Evolutionary conservation across 53 echinoderm and acorn worm species (phyloP).

Genomic region (Astropecten irregularis): DNA sequence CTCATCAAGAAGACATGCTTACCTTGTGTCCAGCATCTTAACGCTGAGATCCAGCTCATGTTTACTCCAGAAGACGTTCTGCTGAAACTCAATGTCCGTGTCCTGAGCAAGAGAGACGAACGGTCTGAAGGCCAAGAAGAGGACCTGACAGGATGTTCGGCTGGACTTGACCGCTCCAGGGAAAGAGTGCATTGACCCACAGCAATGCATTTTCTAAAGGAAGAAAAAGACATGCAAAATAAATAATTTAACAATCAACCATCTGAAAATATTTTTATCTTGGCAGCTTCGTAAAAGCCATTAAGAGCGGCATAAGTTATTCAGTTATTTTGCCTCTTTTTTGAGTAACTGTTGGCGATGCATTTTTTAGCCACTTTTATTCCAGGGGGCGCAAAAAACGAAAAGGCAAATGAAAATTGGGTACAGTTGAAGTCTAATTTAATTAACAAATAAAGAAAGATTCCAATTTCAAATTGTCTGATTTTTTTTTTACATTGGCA

Average conservation of each 20-base stretch:
- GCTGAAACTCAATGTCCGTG: slow-evolving; percentile 92
- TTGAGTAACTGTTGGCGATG: not conserved
- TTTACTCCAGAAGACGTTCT: slow-evolving; percentile 88
- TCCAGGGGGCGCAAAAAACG: too few species aligned
- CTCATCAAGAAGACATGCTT: too few species aligned
- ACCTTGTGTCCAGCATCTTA: slow-evolving; percentile 89
- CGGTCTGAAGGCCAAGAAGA: slow-evolving; percentile 85
- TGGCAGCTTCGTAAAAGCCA: not conserved
- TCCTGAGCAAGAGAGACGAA: slow-evolving; percentile 79
- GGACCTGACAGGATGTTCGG: slow-evolving; percentile 81
- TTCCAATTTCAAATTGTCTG: too few species aligned
- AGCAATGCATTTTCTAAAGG: slow-evolving; percentile 95
- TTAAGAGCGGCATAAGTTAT: not conserved
- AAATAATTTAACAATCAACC: not conserved
- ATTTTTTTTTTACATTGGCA: too few species aligned
- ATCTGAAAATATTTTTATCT: not conserved
- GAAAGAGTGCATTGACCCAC: slow-evolving; percentile 83
- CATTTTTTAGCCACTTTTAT: too few species aligned
- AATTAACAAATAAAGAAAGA: too few species aligned
- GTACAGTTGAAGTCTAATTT: too few species aligned
- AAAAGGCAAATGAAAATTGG: too few species aligned
- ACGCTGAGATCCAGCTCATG: slow-evolving; percentile 90
- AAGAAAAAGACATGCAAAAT: not conserved
- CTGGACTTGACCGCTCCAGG: slow-evolving; percentile 88
- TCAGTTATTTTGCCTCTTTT: not conserved